phyloP scores from a whole-genome alignment of 2,888 invertebrate genomes.

The Melinaea menophilus region DNA sequence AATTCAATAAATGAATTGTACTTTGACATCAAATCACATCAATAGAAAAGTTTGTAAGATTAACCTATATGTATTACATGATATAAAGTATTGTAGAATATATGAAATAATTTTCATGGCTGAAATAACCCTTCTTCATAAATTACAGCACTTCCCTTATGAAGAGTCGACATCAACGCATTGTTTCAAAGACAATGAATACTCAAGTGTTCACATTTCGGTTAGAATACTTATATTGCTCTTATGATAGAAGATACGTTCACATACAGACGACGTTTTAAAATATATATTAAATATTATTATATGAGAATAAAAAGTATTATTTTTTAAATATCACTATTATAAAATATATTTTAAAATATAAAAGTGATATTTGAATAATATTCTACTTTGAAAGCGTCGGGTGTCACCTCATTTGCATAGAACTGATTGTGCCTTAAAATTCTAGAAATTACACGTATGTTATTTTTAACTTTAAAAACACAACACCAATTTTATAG shows the following conservation, averaged over 20 bases:
- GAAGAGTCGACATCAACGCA: conserved; percentile 43
- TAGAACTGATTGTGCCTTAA: conserved; percentile 40
- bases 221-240: conserved; percentile 28
- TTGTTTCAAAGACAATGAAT: conserved; percentile 43
- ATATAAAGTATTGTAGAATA: conserved; percentile 39
- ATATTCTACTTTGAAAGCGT: conserved; percentile 56
- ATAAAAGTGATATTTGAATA: conserved; percentile 57
- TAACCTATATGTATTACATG: conserved; percentile 18
- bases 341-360: conserved; percentile 7
- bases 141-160: conserved; percentile 49
- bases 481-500: conserved; percentile 47
- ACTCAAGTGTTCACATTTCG: conserved; percentile 32
- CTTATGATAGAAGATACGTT: conserved; percentile 13
- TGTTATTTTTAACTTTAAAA: conserved; percentile 33
- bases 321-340: too few relatives aligned
- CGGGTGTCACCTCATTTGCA: conserved; percentile 44
- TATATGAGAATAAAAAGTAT: background rate
- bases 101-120: conserved; percentile 41
- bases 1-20: conserved; percentile 27
- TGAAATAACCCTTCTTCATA: conserved; percentile 41
- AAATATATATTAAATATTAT: too few relatives aligned
- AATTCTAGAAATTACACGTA: conserved; percentile 38
- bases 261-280: too few relatives aligned
- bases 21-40: too few relatives aligned
- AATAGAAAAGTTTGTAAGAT: conserved; percentile 1